Percentiles rank a stretch among this genome's conserved stretches.
Conservation (phyloP, 2,797 vertebrate species). For the Ceyx erithaca region DNA sequence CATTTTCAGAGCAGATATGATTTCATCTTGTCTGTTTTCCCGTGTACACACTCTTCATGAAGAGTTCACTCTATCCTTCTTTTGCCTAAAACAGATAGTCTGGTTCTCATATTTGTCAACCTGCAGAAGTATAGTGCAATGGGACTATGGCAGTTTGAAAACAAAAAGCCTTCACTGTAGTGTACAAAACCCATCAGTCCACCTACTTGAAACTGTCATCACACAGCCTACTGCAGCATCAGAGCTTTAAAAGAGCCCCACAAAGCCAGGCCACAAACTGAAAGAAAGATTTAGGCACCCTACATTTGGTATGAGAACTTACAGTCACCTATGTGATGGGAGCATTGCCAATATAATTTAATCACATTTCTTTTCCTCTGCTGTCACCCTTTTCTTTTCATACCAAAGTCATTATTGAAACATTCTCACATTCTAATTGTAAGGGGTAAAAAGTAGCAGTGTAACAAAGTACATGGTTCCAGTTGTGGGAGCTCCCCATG, state of each 20-base stretch:
- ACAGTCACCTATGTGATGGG: not conserved
- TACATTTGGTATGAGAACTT: constrained; percentile 42
- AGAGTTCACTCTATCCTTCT: constrained; percentile 55
- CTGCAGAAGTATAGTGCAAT: constrained; percentile 44
- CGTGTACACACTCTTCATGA: not conserved
- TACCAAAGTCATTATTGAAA: constrained; percentile 40
- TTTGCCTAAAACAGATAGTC: constrained; percentile 58
- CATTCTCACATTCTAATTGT: not conserved
- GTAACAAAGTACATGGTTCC: not conserved
- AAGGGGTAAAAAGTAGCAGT: not conserved
- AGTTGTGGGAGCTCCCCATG: not conserved
- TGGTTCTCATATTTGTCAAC: constrained; percentile 44
- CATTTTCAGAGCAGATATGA: constrained; percentile 2
- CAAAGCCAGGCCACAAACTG: constrained; percentile 40
- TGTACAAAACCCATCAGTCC: constrained; percentile 50
- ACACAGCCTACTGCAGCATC: constrained; percentile 37
- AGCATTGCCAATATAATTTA: constrained; percentile 13
- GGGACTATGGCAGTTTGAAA: constrained; percentile 57
- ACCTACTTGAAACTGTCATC: constrained; percentile 31
- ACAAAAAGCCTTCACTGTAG: constrained; percentile 53
- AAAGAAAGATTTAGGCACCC: constrained; percentile 46
- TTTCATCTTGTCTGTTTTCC: constrained; percentile 46
- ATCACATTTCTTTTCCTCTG: constrained; percentile 12
- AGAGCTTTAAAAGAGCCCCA: constrained; percentile 49
- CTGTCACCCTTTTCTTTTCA: constrained; percentile 47